Evolutionary conservation across 2,113 vertebrate species (phyloP).

Genomic region (Amblyopsis rosae): DNA sequence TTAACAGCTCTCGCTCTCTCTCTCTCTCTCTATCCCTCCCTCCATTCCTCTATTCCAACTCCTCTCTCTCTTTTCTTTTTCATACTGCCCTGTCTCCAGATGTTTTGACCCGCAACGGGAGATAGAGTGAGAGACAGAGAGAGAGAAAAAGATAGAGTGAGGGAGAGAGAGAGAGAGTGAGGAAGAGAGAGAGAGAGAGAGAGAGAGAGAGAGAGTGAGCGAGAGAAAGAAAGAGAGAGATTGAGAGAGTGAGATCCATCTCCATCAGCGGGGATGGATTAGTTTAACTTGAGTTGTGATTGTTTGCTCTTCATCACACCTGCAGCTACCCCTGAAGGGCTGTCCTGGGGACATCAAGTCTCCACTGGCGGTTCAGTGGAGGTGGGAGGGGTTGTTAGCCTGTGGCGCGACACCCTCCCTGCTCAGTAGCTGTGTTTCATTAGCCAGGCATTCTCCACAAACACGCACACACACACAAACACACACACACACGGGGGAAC

Average conservation of each 20-base stretch:
- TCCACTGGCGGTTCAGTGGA: constrained; percentile 1
- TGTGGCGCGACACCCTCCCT: background rate
- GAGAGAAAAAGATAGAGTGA: constrained; percentile 25
- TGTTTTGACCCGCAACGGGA: constrained; percentile 7
- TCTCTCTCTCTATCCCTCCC: constrained; percentile 5
- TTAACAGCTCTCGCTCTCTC: constrained; percentile 27
- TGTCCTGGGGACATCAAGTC: no score
- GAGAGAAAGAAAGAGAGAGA: constrained; percentile 33
- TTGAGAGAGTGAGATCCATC: constrained; percentile 59
- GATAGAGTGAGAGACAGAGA: background rate
- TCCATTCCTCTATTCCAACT: background rate
- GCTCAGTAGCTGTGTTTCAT: constrained; percentile 1
- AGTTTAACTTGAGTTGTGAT: constrained; percentile 76
- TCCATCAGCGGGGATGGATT: constrained; percentile 69
- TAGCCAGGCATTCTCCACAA: constrained; percentile 10
- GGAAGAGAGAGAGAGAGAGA: no score
- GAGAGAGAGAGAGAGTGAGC: constrained; percentile 30
- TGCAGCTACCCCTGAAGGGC: constrained; percentile 72
- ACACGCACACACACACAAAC: background rate
- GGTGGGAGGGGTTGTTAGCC: background rate
- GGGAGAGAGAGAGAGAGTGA: constrained; percentile 30
- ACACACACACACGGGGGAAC: constrained; percentile 3
- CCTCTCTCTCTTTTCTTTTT: constrained; percentile 22
- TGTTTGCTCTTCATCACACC: constrained; percentile 78
- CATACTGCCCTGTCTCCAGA: constrained; percentile 18